phyloP scores from a whole-genome alignment of 2,797 vertebrate genomes.

The Sebastes iracundus region DNA sequence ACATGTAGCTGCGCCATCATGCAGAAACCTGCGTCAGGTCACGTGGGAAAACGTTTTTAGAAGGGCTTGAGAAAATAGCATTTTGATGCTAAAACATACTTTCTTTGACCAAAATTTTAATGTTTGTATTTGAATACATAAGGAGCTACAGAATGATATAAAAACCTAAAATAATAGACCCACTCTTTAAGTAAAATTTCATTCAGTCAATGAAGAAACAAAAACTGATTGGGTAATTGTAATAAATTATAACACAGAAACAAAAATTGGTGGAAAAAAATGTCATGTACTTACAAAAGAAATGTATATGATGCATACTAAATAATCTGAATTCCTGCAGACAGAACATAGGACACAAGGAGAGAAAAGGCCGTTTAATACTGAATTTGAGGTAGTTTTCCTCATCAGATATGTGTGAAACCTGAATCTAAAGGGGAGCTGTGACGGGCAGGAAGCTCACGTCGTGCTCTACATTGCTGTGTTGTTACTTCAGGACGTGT shows the following conservation, averaged over 20 bases:
- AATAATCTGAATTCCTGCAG: background rate
- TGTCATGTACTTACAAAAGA: background rate
- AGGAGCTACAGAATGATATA: too few species aligned
- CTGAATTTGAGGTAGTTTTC: background rate
- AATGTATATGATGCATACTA: background rate
- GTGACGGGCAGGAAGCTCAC: conserved; percentile 43
- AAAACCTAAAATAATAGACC: too few species aligned
- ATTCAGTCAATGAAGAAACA: background rate
- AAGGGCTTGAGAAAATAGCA: too few species aligned
- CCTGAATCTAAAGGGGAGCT: conserved; percentile 2
- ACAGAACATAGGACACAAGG: background rate
- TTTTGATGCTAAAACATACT: too few species aligned
- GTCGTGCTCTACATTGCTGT: background rate
- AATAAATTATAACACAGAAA: background rate
- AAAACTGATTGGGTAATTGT: background rate
- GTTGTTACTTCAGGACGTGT: conserved; percentile 25
- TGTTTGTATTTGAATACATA: too few species aligned
- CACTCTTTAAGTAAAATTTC: background rate
- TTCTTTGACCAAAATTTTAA: too few species aligned
- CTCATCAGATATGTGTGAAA: background rate
- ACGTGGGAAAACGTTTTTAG: too few species aligned
- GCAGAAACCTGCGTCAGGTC: too few species aligned
- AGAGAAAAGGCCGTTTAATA: background rate
- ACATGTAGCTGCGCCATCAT: too few species aligned
- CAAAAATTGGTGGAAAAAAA: background rate